phyloP scores from a whole-genome alignment of 2,113 vertebrate genomes.

The Platichthys stellatus region DNA sequence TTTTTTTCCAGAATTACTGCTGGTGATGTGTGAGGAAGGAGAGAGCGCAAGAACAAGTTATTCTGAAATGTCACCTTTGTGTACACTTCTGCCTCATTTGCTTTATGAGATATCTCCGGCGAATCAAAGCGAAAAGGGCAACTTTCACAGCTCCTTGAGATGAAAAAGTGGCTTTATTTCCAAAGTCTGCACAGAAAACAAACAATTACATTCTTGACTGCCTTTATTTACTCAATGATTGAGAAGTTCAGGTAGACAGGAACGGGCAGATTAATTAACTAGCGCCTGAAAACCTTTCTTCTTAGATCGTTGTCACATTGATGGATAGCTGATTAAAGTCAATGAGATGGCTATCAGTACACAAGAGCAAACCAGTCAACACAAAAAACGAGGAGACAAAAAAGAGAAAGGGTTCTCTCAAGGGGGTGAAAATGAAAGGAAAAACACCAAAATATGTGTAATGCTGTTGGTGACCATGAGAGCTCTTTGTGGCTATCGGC shows the following conservation, averaged over 20 bases:
- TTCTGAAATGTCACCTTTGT: constrained; percentile 63
- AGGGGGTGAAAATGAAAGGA: constrained; percentile 23
- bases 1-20: background rate
- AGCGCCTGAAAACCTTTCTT: constrained; percentile 87
- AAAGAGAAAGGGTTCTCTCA: constrained; percentile 4
- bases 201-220: constrained; percentile 93
- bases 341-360: constrained; percentile 82
- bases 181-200: constrained; percentile 85
- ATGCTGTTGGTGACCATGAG: constrained; percentile 27
- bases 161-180: constrained; percentile 80
- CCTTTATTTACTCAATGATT: constrained; percentile 92
- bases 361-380: constrained; percentile 58
- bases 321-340: constrained; percentile 88
- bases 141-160: constrained; percentile 74
- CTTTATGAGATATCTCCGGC: constrained; percentile 61
- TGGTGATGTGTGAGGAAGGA: background rate
- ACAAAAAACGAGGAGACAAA: background rate
- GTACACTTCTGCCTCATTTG: constrained; percentile 69
- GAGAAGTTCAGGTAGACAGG: constrained; percentile 89
- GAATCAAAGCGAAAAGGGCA: constrained; percentile 71
- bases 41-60: constrained; percentile 5
- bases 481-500: constrained; percentile 36
- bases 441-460: constrained; percentile 39
- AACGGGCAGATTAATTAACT: constrained; percentile 94
- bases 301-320: constrained; percentile 87